Evolutionary conservation across 2,797 vertebrate genomes (phyloP).

Genomic region (Pangasius larnaudii): DNA sequence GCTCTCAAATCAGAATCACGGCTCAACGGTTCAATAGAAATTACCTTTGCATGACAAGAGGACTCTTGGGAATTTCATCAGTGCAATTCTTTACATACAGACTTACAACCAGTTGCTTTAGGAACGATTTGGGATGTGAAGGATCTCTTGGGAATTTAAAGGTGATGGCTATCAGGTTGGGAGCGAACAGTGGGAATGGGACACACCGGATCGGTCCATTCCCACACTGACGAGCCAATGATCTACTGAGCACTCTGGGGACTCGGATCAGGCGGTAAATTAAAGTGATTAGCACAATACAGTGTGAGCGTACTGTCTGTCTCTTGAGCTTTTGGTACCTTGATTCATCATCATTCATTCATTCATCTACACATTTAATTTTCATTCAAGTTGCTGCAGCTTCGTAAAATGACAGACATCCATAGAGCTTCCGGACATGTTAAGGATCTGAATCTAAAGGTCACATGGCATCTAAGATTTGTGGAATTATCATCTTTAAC

Average conservation of each 20-base stretch:
- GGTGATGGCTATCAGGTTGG: slow-evolving; percentile 48
- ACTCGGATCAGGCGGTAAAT: background rate
- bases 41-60: slow-evolving; percentile 47
- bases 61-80: slow-evolving; percentile 47
- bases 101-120: slow-evolving; percentile 33
- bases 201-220: slow-evolving; percentile 1
- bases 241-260: background rate
- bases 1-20: slow-evolving; percentile 46
- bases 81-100: slow-evolving; percentile 29
- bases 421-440: background rate
- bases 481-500: background rate
- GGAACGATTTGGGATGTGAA: slow-evolving; percentile 31
- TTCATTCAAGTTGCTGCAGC: background rate
- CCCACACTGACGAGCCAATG: slow-evolving; percentile 3
- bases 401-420: background rate
- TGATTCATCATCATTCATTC: background rate
- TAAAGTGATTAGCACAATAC: background rate
- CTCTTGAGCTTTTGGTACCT: background rate
- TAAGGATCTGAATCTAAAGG: background rate
- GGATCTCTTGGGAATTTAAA: slow-evolving; percentile 41
- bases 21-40: slow-evolving; percentile 56
- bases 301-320: background rate
- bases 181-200: slow-evolving; percentile 46
- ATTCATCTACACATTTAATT: background rate
- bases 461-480: background rate